Base-by-base conservation (phyloP, 2,888 invertebrate genomes). In the Leistus spinibarbis region DNA sequence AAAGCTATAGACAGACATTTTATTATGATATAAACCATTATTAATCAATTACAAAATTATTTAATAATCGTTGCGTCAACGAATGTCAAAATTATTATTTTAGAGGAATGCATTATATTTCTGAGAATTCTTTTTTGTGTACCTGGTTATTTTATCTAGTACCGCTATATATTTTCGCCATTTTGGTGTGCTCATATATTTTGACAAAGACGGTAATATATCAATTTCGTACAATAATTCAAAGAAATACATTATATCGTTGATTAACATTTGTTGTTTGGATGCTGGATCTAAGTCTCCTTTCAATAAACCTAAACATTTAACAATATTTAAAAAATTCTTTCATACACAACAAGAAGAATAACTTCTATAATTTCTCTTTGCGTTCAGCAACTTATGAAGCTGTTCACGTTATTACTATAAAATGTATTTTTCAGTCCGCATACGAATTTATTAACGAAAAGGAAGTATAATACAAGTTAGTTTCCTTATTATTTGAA, bases 71-170 rank as follows among this genome's bases (percentile, higher is more conserved):
- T 7, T 9, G 53, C 53, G 10, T 7, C 10, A 7, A 13, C 20
- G 23, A 54, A 54, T 22, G 19, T 53, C 27, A 4, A 27, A 27
- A 3, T 62, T 63, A n/a, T 63, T 71, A 54, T 22, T 70, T 17
- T 19, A 27, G 27, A 27, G 3, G 17, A 1, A 17, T n/a, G 4
- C 9, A 57, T 54, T 54, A 9, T 20, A 64, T 23, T 1, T 24
- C 5, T 79, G 54, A 54, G n/a, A n/a, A n/a, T n/a, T n/a, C n/a
- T n/a, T n/a, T n/a, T n/a, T n/a, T n/a, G 17, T 79, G 79, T 82
- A 87, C 87, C 83, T 79, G 62, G 87, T 85, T 76, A 85, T 82
- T 27, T 78, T 81, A 79, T 85, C 85, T 83, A 88, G 82, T 60
- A 80, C 83, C 76, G 79, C 77, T 68, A 85, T 81, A 24, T 81